Evolutionary conservation across 1,140 invertebrate species (phyloP).

Genomic region (Bombyx mandarina): DNA sequence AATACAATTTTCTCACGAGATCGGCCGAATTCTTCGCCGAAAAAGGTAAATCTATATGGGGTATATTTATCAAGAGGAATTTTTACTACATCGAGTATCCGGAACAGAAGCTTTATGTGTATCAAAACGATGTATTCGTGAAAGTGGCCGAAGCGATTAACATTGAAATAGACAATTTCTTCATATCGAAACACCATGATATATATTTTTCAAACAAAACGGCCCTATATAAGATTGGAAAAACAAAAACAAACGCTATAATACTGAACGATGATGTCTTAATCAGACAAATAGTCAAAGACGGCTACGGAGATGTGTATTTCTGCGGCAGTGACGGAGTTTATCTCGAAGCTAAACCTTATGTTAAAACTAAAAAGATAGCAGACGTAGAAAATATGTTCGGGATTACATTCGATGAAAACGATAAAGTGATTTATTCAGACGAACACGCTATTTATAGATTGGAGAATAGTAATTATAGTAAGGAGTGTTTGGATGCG

Average conservation of each 20-base stretch:
- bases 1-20: constrained; percentile 47
- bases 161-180: constrained; percentile 50
- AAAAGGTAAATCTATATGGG: constrained; percentile 52
- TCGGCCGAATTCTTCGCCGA: constrained; percentile 46
- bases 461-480: constrained; percentile 30
- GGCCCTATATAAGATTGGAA: constrained; percentile 46
- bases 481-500: constrained; percentile 19
- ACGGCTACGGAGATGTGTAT: constrained; percentile 45
- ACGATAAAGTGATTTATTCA: constrained; percentile 42
- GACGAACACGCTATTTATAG: constrained; percentile 39
- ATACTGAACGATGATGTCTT: constrained; percentile 32
- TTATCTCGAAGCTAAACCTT: constrained; percentile 48
- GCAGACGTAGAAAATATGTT: constrained; percentile 36
- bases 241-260: constrained; percentile 16
- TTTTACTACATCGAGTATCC: constrained; percentile 60
- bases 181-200: constrained; percentile 32
- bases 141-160: constrained; percentile 37
- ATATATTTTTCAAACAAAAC: constrained; percentile 53
- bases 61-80: constrained; percentile 39
- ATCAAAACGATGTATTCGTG: constrained; percentile 40
- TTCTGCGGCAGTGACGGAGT: constrained; percentile 41
- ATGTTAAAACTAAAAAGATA: constrained; percentile 31
- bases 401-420: constrained; percentile 48
- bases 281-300: constrained; percentile 45
- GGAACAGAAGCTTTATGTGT: constrained; percentile 34